phyloP scores from a whole-genome alignment of 2,888 invertebrate species.

The Lingula anatina region DNA sequence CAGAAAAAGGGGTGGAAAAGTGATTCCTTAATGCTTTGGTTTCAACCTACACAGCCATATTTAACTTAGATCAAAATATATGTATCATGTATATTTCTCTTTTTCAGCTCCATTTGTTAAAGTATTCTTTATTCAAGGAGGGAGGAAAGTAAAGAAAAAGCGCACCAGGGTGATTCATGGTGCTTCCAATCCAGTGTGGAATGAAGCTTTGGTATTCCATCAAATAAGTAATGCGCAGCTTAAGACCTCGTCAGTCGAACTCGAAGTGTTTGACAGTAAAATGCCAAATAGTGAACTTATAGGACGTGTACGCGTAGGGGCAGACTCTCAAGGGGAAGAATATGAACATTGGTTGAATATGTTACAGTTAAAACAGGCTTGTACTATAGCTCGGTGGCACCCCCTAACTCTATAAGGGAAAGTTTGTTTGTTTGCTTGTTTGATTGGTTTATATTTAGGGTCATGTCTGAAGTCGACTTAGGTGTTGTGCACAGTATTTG shows the following conservation, averaged over 20 bases:
- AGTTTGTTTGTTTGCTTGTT: too few species aligned
- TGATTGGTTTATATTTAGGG: too few species aligned
- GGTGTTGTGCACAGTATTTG: too few species aligned
- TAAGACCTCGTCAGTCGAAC: conserved; percentile 58
- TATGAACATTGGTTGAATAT: conserved; percentile 42
- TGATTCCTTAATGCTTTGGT: too few species aligned
- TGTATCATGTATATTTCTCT: conserved; percentile 1
- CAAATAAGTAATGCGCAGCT: conserved; percentile 57
- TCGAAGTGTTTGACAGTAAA: conserved; percentile 61
- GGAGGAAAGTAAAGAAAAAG: conserved; percentile 75
- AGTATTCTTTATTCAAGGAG: conserved; percentile 80
- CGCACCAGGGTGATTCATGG: conserved; percentile 76
- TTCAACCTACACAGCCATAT: not conserved
- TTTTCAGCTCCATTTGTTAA: conserved; percentile 77
- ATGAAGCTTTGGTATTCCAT: conserved; percentile 84
- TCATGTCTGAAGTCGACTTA: too few species aligned
- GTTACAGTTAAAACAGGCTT: conserved; percentile 28
- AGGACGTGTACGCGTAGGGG: conserved; percentile 58
- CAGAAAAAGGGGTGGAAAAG: too few species aligned
- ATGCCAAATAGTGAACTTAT: conserved; percentile 60
- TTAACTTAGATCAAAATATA: not conserved
- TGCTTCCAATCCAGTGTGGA: conserved; percentile 81
- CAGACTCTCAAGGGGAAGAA: conserved; percentile 36
- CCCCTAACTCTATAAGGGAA: too few species aligned
- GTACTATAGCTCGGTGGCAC: conserved; percentile 40